Evolutionary conservation across 2,113 vertebrate species (phyloP), one percentile per base, ranked within the genome.

Genomic region (Muscicapa adusta): DNA sequence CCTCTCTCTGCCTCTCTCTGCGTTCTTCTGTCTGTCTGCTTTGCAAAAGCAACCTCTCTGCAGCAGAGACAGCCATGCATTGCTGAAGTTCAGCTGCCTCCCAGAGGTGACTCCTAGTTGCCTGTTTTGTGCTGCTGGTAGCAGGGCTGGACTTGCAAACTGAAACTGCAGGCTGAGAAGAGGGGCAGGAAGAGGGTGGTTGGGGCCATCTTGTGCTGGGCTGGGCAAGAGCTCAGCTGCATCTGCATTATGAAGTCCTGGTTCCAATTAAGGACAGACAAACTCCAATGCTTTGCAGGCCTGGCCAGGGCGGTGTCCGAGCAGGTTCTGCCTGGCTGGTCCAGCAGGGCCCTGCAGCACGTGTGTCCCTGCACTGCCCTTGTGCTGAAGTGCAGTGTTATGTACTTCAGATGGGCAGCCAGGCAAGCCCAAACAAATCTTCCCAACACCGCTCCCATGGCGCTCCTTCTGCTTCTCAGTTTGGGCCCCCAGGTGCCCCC

Each of bases 61-160:
- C 85, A 42, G 92, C 23, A 11, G 26, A 33, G 43, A 79, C 48
- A 77, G 65, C 47, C 8, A 54, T 2, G 31, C 87, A 70, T 85
- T 79, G 67, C 56, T 94, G 90, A 90, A 93, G 82, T 91, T 94
- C 38, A 96, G 82, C 95, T 94, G 94, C 88, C 92, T 91, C 92
- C 94, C 95, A 95, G 88, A 96, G 96, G 90, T 94, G 92, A 76
- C 66, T 91, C 65, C 75, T 43, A 50, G 60, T 26, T 45, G 51
- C 61, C 85, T 61, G 34, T 4, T 67, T 14, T 9, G 22, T 70
- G 60, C 51, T 53, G 31, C 73, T n/a, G 58, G 33, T n/a, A 33
- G 25, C 29, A 29, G 25, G 12, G 34, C 65, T 62, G 67, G n/a
- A 65, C 45, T 31, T 15, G 28, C 36, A 53, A 26, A 26, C 40